Conservation (phyloP, 2,113 vertebrate genomes). For the Rhabdornis inornatus region DNA sequence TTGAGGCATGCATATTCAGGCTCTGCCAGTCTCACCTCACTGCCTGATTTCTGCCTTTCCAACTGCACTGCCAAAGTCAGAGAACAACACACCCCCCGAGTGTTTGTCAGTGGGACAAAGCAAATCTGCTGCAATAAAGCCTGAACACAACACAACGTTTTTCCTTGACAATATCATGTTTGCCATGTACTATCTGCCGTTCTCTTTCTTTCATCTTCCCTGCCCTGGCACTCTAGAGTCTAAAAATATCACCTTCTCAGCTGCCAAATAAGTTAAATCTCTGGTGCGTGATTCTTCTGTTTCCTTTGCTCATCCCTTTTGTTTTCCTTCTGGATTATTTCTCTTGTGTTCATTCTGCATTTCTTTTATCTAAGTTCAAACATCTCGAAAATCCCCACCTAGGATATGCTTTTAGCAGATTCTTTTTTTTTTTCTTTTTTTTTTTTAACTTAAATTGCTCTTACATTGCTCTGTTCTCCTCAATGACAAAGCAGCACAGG, state of each 20-base stretch:
- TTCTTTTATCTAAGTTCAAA: not conserved
- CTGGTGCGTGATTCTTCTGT: not conserved
- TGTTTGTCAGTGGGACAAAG: not conserved
- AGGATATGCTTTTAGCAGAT: not conserved
- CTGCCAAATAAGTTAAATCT: conserved; percentile 20
- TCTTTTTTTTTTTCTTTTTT: not conserved
- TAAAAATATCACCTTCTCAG: conserved; percentile 10
- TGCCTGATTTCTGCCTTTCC: not conserved
- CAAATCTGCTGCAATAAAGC: not conserved
- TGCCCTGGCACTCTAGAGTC: not conserved
- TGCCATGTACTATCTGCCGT: not conserved
- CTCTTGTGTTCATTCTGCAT: not conserved
- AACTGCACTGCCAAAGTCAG: not conserved
- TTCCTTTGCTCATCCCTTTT: not conserved
- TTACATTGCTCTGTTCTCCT: not conserved
- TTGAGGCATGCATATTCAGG: not conserved
- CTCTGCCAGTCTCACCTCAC: not conserved
- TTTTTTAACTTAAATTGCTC: not conserved
- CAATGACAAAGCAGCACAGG: conserved; percentile 11
- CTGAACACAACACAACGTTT: not conserved
- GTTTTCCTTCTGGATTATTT: not conserved
- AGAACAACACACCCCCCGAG: not conserved
- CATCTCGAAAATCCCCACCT: accelerated
- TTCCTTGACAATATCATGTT: not conserved
- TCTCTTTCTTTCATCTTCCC: not conserved